phyloP scores from a whole-genome alignment of 2,113 vertebrate genomes.

The Morone saxatilis region DNA sequence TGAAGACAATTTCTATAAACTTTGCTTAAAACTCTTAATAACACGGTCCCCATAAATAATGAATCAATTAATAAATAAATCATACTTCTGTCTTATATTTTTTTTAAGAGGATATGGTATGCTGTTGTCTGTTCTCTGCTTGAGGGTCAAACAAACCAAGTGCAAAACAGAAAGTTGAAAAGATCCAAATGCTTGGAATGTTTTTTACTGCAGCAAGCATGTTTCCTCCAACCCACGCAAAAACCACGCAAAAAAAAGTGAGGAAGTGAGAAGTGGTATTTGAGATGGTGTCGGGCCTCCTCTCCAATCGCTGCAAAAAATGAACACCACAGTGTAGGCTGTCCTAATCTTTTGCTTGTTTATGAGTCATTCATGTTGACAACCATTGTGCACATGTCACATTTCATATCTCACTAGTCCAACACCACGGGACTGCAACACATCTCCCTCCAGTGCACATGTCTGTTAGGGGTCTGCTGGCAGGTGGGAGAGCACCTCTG shows the following conservation, averaged over 20 bases:
- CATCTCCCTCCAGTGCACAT: slow-evolving; percentile 67
- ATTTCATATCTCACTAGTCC: slow-evolving; percentile 74
- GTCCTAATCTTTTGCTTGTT: slow-evolving; percentile 70
- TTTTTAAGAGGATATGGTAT: slow-evolving; percentile 15
- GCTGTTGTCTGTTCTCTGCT: slow-evolving; percentile 46
- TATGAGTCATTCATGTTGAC: slow-evolving; percentile 76
- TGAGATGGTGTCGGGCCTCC: slow-evolving; percentile 45
- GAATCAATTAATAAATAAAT: slow-evolving; percentile 45
- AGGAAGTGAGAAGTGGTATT: slow-evolving; percentile 57
- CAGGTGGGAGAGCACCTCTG: slow-evolving; percentile 69
- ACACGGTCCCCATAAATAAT: slow-evolving; percentile 46
- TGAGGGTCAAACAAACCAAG: slow-evolving; percentile 52
- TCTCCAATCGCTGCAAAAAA: slow-evolving; percentile 51
- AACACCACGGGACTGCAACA: slow-evolving; percentile 54
- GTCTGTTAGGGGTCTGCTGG: slow-evolving; percentile 59
- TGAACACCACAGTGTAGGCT: slow-evolving; percentile 46
- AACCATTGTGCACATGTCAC: slow-evolving; percentile 77
- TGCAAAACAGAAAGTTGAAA: slow-evolving; percentile 41
- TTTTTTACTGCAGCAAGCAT: slow-evolving; percentile 46
- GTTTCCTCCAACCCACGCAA: slow-evolving; percentile 35
- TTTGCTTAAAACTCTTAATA: neutral
- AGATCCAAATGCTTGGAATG: slow-evolving; percentile 20
- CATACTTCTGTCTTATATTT: slow-evolving; percentile 17
- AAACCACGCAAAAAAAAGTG: neutral
- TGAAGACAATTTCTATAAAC: slow-evolving; percentile 12